Evolutionary conservation across 2,888 invertebrate species (phyloP), one percentile per base, ranked within the genome.

Genomic region (Andricus quercusramuli): DNA sequence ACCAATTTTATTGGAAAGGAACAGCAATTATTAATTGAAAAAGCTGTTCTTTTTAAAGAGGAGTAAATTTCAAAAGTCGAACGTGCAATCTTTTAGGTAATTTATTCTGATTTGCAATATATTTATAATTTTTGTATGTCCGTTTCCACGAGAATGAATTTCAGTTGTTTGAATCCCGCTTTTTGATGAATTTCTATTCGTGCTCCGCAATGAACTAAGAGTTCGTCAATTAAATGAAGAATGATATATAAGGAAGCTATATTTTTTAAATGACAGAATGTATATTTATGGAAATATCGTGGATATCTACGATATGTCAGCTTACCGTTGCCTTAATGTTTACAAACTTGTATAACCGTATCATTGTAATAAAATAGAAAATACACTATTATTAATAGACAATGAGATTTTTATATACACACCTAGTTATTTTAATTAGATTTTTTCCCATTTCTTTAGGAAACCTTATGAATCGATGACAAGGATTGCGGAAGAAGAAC

Each of bases 301-400:
- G 20, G 62, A 62, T 67, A 11, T 47, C 44, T 22, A 25, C 68
- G 44, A 47, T 25, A 37, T n/a, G 22, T 62, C 62, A 62, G 68
- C 68, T 68, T 68, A 68, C 68, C 68, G 44, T 68, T 68, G 68
- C 68, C 68, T 68, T 68, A 68, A 68, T 68, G 68, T 68, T 62
- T 68, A 68, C 25, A 68, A 68, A 68, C 44, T 47, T 68, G 68
- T 68, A 68, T 68, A 68, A 68, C 67, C 41, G n/a, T 67, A 41
- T 67, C 13, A 67, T 67, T 67, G 67, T 67, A 67, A 67, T 67
- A 67, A 67, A 67, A 67, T n/a, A 67, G 37, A 41, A 67, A 67
- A 67, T 67, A 37, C 67, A 67, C 13, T 41, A 67, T 67, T 41
- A 67, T 67, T 67, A 22, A 41, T 67, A 67, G 37, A 67, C 41